Conservation (phyloP, 2,888 invertebrate genomes). For the Antitype chi region DNA sequence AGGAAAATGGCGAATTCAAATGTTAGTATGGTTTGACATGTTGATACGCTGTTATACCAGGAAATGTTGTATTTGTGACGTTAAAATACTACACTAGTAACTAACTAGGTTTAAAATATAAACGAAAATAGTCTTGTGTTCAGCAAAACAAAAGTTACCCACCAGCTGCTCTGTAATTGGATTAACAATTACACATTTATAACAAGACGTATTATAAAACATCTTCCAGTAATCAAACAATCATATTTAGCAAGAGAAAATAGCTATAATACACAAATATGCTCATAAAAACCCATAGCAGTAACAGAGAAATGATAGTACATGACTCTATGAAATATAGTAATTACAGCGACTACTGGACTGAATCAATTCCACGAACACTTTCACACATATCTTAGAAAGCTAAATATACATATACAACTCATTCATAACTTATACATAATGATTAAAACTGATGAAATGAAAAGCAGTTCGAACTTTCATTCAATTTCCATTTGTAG, state of each 20-base stretch:
- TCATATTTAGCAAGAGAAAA: conserved; percentile 7
- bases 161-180: background rate
- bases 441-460: conserved; percentile 24
- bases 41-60: background rate
- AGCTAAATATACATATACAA: conserved; percentile 35
- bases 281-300: conserved; percentile 17
- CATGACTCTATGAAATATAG: conserved; percentile 41
- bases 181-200: background rate
- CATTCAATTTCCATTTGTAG: conserved; percentile 37
- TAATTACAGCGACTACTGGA: conserved; percentile 49
- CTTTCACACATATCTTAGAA: conserved; percentile 48
- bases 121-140: background rate
- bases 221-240: background rate
- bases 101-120: background rate
- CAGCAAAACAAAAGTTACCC: background rate
- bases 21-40: background rate
- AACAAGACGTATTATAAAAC: background rate
- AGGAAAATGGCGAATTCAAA: background rate
- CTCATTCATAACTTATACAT: background rate
- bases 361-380: conserved; percentile 27
- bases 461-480: conserved; percentile 26
- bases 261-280: conserved; percentile 4
- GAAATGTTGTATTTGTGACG: background rate
- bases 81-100: background rate
- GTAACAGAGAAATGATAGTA: conserved; percentile 8